phyloP scores from a whole-genome alignment of 2,113 vertebrate species.

The Zapus hudsonius region DNA sequence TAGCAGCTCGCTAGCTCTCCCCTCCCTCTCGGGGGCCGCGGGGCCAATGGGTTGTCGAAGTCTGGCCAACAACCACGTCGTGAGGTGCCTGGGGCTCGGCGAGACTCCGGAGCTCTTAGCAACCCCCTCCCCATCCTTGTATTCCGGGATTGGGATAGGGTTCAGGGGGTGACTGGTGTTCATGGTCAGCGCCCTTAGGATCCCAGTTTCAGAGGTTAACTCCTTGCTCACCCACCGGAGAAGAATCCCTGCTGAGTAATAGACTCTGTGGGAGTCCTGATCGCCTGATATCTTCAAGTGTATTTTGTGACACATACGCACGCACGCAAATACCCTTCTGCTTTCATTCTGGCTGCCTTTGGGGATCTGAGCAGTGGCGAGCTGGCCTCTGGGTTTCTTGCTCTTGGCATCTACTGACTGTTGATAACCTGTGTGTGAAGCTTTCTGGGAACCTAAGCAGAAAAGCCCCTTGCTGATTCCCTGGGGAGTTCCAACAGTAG shows the following conservation, averaged over 20 bases:
- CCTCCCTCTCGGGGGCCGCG: conserved; percentile 48
- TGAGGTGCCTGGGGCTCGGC: not conserved
- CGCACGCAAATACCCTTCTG: too few species aligned
- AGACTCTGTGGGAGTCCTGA: not conserved
- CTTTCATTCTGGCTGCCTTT: not conserved
- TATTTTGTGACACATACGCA: not conserved
- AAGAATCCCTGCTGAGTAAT: not conserved
- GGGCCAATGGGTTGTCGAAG: conserved; percentile 51
- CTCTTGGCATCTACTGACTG: not conserved
- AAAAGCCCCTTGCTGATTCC: not conserved
- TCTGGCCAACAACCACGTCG: not conserved
- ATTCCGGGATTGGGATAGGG: not conserved
- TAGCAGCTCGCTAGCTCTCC: not conserved
- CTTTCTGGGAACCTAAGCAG: not conserved
- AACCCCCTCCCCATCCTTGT: too few species aligned
- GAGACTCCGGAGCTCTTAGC: not conserved
- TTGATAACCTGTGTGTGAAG: not conserved
- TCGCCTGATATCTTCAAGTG: not conserved
- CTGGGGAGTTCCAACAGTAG: not conserved
- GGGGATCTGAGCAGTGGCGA: not conserved
- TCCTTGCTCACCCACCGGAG: not conserved
- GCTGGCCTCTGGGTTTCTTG: not conserved
- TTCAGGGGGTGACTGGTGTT: not conserved
- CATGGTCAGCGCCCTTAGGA: not conserved
- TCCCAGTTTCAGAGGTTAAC: not conserved